Evolutionary conservation across 2,113 vertebrate species (phyloP).

Genomic region (Leiothrix lutea): DNA sequence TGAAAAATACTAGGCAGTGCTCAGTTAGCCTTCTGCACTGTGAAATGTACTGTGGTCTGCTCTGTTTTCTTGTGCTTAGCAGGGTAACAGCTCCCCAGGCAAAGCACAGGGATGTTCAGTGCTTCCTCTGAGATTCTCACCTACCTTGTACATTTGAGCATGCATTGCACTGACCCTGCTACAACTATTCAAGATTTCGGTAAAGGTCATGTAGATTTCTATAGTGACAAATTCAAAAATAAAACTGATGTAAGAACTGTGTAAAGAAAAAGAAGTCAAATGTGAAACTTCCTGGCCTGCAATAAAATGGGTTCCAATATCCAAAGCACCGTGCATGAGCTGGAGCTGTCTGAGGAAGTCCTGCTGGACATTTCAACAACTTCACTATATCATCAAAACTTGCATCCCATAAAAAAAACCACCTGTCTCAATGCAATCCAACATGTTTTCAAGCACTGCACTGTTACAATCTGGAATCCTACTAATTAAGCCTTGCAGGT

Average conservation of each 20-base stretch:
- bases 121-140: background rate
- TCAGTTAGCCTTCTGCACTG: background rate
- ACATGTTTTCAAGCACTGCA: background rate
- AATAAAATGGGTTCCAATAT: background rate
- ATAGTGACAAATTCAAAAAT: background rate
- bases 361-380: background rate
- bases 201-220: background rate
- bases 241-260: background rate
- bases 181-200: background rate
- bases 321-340: background rate
- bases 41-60: background rate
- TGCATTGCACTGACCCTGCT: background rate
- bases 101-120: background rate
- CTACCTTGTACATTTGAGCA: background rate
- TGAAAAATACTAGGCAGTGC: background rate
- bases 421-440: background rate
- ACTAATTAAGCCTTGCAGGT: slow-evolving; percentile 18
- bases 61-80: background rate
- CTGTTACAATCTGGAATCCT: background rate
- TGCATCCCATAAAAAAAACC: background rate
- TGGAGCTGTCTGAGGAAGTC: background rate
- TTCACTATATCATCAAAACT: background rate
- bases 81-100: background rate
- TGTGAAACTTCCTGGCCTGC: background rate
- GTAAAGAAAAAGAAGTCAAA: background rate